These are phyloP conservation scores for Epinephelus malabaricus DNA, from an alignment of 2,797 vertebrate genomes.

Conservation along the genomic window DNA sequence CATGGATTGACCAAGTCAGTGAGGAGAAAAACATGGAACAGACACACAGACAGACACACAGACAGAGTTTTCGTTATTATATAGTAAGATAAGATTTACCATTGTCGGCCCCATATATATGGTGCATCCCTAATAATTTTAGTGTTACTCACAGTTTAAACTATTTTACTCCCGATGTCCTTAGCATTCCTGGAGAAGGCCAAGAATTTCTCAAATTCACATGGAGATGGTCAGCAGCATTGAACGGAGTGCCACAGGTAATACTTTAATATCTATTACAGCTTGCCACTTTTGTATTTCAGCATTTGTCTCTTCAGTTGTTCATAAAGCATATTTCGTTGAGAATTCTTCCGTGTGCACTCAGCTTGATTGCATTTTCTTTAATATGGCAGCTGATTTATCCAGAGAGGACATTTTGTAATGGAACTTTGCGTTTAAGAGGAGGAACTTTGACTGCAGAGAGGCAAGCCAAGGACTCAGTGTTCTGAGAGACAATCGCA, in stretches of 20 bases:
- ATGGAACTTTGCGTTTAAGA: constrained; percentile 5
- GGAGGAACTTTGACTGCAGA: not conserved
- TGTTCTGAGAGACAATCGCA: not conserved
- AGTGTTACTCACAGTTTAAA: not conserved
- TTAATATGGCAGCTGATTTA: constrained; percentile 18
- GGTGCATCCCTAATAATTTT: too few species aligned
- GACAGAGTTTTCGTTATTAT: too few species aligned
- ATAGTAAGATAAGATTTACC: too few species aligned
- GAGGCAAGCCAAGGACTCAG: not conserved
- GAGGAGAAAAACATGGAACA: too few species aligned
- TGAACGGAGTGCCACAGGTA: not conserved
- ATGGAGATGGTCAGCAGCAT: not conserved
- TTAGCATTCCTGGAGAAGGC: not conserved
- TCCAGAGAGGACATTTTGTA: not conserved
- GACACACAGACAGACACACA: too few species aligned
- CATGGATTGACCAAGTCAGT: too few species aligned
- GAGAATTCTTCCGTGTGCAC: not conserved
- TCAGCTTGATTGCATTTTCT: constrained; percentile 19
- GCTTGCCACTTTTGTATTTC: not conserved
- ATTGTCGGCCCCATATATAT: too few species aligned
- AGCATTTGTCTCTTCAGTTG: not conserved
- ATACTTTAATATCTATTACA: not conserved
- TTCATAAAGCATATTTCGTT: not conserved
- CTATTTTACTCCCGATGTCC: not conserved
- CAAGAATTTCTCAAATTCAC: not conserved